Evolutionary conservation across 2,888 invertebrate genomes (phyloP).

Genomic region (Allolobophora icterica): DNA sequence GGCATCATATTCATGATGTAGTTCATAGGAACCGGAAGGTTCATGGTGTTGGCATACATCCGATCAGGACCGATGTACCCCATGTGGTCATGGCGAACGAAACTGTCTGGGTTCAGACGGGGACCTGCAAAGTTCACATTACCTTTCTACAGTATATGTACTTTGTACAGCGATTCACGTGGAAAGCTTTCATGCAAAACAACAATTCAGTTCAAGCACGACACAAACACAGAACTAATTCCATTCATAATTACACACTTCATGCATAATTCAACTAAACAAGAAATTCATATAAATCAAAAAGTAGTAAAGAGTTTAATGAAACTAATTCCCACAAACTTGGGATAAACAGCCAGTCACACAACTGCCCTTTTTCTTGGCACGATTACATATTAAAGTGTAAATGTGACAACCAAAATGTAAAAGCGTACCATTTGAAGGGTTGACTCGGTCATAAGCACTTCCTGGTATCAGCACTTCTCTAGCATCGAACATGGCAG

Average conservation of each 20-base stretch:
- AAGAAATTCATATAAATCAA: not conserved
- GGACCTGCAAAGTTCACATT: constrained; percentile 40
- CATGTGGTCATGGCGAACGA: constrained; percentile 79
- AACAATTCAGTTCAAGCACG: not conserved
- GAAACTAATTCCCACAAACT: not conserved
- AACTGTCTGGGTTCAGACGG: constrained; percentile 48
- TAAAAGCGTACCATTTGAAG: not conserved
- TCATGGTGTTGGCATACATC: constrained; percentile 68
- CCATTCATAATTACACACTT: not conserved
- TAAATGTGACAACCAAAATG: not conserved
- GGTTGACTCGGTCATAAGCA: constrained; percentile 75
- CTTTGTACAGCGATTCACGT: not conserved
- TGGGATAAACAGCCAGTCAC: not conserved
- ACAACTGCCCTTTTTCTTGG: not conserved
- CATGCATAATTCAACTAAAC: not conserved
- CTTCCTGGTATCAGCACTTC: constrained; percentile 93
- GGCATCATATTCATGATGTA: constrained; percentile 82
- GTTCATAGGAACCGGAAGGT: constrained; percentile 87
- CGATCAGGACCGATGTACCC: constrained; percentile 87
- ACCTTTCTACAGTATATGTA: not conserved
- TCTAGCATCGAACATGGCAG: constrained; percentile 93
- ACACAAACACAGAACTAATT: not conserved
- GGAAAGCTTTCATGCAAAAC: not conserved
- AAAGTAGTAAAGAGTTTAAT: not conserved
- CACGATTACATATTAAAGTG: not conserved